Conservation (phyloP, 2,888 invertebrate species). For the Ectemnius lituratus region DNA sequence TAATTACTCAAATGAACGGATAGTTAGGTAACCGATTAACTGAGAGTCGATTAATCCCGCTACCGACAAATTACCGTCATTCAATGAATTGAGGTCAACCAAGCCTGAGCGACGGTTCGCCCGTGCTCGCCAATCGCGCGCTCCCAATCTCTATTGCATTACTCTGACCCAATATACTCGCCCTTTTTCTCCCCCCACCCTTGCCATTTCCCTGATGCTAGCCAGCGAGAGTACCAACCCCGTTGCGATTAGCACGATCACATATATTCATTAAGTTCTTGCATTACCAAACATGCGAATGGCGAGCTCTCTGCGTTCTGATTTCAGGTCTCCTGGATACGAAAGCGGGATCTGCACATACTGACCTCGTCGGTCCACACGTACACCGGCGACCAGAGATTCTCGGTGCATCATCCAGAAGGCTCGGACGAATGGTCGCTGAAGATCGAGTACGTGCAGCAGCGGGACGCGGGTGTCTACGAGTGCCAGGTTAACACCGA, state of each 20-base stretch:
- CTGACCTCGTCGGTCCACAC: slow-evolving; percentile 91
- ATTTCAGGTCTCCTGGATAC: slow-evolving; percentile 89
- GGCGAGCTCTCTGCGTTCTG: slow-evolving; percentile 20
- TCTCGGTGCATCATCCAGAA: slow-evolving; percentile 90
- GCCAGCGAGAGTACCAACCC: too few species aligned
- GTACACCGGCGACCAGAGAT: slow-evolving; percentile 92
- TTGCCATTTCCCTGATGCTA: too few species aligned
- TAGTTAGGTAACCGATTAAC: slow-evolving; percentile 34
- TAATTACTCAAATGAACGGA: slow-evolving; percentile 40
- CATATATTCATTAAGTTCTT: too few species aligned
- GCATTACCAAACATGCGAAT: too few species aligned
- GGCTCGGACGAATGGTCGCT: slow-evolving; percentile 93
- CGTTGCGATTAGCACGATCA: too few species aligned
- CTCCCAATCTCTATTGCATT: not conserved
- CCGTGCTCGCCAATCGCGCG: not conserved
- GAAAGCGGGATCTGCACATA: slow-evolving; percentile 90
- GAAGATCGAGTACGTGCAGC: slow-evolving; percentile 90
- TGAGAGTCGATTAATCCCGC: slow-evolving; percentile 36
- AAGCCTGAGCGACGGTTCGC: slow-evolving; percentile 16
- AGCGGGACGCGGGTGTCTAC: slow-evolving; percentile 90
- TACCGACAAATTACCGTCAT: slow-evolving; percentile 33
- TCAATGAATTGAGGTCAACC: slow-evolving; percentile 35
- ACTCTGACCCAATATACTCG: not conserved
- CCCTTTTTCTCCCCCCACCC: too few species aligned
- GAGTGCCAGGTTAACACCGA: slow-evolving; percentile 95